Evolutionary conservation across 2,888 invertebrate genomes (phyloP), one percentile per base, ranked within the genome.

Genomic region (Ethmia dodecea): DNA sequence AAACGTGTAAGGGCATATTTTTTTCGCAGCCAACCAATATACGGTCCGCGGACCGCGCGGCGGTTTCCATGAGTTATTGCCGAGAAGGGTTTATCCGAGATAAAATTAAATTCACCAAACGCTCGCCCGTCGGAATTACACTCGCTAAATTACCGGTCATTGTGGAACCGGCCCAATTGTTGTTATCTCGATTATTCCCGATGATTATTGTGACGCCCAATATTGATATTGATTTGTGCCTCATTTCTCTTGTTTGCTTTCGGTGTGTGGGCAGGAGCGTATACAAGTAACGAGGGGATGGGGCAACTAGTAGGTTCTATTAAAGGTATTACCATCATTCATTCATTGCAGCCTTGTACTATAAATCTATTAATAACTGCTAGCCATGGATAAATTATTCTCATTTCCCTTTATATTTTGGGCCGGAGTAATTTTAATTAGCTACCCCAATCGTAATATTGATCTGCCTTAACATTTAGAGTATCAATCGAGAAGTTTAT

Each of bases 41-140:
- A 15, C 43, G 42, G 35, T 31, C 28, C 39, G 40, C 48, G 48
- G 45, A 47, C 28, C 49, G 43, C 40, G 45, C 38, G 52, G 55
- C 49, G 55, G 59, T 68, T 59, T 61, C 50, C 60, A 71, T 75
- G 68, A 76, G 69, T 71, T 69, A 73, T 73, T 66, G 54, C 58
- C 53, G 47, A 39, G 48, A 43, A 54, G 49, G 63, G 66, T 60
- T 70, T 66, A 65, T 60, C 58, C 65, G 52, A 55, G 65, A 70
- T 76, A 70, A 74, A 76, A 77, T 79, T 72, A 67, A 76, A 76
- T 72, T 73, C 55, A 55, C 56, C 64, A 62, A 66, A 60, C 59
- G 60, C 55, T 51, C 55, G 57, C 51, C 40, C 44, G 49, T 58
- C 56, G 47, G 61, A 62, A 71, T 74, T 70, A 70, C 63, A 55